phyloP scores from a whole-genome alignment of 2,113 vertebrate species.

The Trochalopteron elliotii region DNA sequence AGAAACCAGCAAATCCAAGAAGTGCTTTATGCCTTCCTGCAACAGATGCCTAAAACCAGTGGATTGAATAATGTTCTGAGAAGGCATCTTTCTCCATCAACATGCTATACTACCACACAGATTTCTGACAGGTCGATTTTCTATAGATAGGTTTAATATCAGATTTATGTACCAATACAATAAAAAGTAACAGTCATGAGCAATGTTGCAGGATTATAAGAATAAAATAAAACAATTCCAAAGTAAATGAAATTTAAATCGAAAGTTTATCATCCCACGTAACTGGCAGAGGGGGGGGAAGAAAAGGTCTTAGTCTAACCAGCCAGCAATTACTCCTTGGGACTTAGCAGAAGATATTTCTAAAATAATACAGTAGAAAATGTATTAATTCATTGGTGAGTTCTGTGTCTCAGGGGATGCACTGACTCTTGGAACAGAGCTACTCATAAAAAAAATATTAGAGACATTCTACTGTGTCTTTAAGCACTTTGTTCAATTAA shows the following conservation, averaged over 20 bases:
- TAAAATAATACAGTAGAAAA: background rate
- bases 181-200: background rate
- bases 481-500: constrained; percentile 12
- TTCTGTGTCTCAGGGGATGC: background rate
- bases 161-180: background rate
- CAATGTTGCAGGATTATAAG: background rate
- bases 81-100: background rate
- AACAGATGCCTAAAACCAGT: background rate
- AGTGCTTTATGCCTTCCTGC: background rate
- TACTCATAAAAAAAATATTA: background rate
- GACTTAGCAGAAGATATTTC: background rate
- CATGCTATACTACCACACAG: background rate
- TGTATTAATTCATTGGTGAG: background rate
- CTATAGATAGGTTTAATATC: background rate
- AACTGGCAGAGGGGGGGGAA: background rate
- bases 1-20: background rate
- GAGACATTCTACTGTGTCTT: background rate
- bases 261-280: background rate
- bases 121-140: background rate
- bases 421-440: background rate
- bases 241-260: background rate
- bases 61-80: background rate
- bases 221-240: background rate
- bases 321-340: background rate
- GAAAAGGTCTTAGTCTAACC: background rate